phyloP scores from a whole-genome alignment of 2,113 vertebrate genomes.

The Sitta europaea region DNA sequence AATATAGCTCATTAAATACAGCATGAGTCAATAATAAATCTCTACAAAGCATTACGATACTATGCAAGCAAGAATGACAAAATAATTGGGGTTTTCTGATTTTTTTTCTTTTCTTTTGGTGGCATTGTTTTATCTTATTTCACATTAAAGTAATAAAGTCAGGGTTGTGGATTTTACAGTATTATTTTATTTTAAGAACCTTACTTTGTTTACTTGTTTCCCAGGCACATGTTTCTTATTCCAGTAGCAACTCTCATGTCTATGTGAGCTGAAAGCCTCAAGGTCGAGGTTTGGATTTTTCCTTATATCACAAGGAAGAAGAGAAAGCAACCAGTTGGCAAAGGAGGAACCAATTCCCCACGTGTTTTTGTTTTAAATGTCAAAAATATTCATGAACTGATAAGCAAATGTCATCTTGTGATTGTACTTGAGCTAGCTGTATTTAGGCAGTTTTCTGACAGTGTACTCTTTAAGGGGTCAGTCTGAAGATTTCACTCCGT shows the following conservation, averaged over 20 bases:
- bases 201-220: not conserved
- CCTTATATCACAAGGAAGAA: not conserved
- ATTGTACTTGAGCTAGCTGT: not conserved
- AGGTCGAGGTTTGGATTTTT: not conserved
- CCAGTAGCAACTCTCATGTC: not conserved
- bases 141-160: not conserved
- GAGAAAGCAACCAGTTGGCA: not conserved
- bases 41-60: not conserved
- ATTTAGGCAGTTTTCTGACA: not conserved
- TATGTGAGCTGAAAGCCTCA: not conserved
- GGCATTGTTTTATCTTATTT: not conserved
- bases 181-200: not conserved
- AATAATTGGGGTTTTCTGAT: not conserved
- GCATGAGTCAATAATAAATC: not conserved
- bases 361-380: not conserved
- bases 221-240: not conserved
- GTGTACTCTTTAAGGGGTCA: not conserved
- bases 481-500: not conserved
- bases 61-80: not conserved
- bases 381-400: not conserved
- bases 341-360: not conserved
- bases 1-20: not conserved
- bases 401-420: not conserved
- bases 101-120: not conserved
- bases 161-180: fast-evolving